Conservation (phyloP, 1,140 invertebrate species). For the Theocolax elegans region DNA sequence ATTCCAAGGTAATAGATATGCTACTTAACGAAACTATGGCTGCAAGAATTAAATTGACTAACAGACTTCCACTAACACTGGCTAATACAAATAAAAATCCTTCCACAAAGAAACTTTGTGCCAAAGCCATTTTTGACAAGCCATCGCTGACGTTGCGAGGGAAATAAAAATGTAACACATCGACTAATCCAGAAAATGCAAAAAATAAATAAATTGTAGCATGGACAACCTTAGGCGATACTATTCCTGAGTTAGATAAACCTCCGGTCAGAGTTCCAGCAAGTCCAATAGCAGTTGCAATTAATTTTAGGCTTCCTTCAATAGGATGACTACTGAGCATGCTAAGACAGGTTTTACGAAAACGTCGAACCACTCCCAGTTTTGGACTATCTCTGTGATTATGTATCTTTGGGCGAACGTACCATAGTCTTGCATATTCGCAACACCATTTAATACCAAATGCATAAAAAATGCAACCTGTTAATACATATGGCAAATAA, state of each 20-base stretch:
- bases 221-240: constrained; percentile 59
- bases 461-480: constrained; percentile 55
- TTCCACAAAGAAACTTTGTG: constrained; percentile 62
- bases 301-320: constrained; percentile 56
- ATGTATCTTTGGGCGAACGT: constrained; percentile 40
- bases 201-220: constrained; percentile 66
- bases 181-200: constrained; percentile 63
- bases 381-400: constrained; percentile 40
- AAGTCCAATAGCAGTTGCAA: constrained; percentile 55
- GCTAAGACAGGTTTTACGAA: constrained; percentile 45
- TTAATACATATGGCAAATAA: constrained; percentile 50
- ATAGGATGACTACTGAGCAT: constrained; percentile 51
- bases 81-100: constrained; percentile 60
- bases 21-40: constrained; percentile 57
- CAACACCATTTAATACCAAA: constrained; percentile 61
- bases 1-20: constrained; percentile 54
- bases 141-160: constrained; percentile 55
- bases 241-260: constrained; percentile 46
- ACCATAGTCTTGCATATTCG: constrained; percentile 55
- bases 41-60: constrained; percentile 55
- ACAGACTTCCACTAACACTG: constrained; percentile 41
- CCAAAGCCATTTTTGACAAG: constrained; percentile 58
- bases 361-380: constrained; percentile 18
- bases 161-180: constrained; percentile 63
- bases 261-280: constrained; percentile 52